phyloP scores from a whole-genome alignment of 1,140 invertebrate species.

The Euwallacea fornicatus region DNA sequence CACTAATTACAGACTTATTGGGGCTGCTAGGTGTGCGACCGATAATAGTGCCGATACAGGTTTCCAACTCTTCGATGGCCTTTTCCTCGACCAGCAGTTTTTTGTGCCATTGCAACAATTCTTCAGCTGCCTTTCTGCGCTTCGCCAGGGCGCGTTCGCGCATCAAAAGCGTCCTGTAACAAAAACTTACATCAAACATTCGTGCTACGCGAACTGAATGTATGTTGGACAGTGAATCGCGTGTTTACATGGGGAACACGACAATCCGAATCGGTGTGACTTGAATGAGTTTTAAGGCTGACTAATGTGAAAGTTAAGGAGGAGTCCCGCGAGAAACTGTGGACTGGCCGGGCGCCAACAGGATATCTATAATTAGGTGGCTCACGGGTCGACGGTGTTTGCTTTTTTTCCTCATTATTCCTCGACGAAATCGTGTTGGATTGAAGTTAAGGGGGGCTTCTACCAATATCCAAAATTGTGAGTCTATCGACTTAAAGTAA shows the following conservation, averaged over 20 bases:
- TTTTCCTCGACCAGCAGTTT: slow-evolving; percentile 51
- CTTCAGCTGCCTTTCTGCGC: slow-evolving; percentile 49
- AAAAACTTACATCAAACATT: slow-evolving; percentile 17
- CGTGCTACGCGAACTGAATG: not conserved
- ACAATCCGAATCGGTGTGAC: slow-evolving; percentile 32
- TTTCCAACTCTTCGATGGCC: slow-evolving; percentile 49
- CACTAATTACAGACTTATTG: not conserved
- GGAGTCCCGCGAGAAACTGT: slow-evolving; percentile 45
- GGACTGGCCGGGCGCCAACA: slow-evolving; percentile 48
- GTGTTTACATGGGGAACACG: slow-evolving; percentile 32
- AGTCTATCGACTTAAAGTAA: too few relatives aligned
- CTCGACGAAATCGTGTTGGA: slow-evolving; percentile 3
- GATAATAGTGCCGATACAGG: slow-evolving; percentile 45
- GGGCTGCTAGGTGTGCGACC: slow-evolving; percentile 38
- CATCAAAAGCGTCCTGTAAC: slow-evolving; percentile 50
- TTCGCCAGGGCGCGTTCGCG: slow-evolving; percentile 50
- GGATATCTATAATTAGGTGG: slow-evolving; percentile 52
- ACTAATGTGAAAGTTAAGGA: slow-evolving; percentile 49
- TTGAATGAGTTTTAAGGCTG: slow-evolving; percentile 42
- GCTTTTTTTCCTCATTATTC: slow-evolving; percentile 23
- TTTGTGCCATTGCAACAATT: slow-evolving; percentile 52
- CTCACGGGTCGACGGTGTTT: slow-evolving; percentile 1
- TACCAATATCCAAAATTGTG: too few relatives aligned
- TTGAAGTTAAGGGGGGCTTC: too few relatives aligned
- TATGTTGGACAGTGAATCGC: slow-evolving; percentile 9